Evolutionary conservation across 2,797 vertebrate species (phyloP).

Genomic region (Tauraco hartlaubi): DNA sequence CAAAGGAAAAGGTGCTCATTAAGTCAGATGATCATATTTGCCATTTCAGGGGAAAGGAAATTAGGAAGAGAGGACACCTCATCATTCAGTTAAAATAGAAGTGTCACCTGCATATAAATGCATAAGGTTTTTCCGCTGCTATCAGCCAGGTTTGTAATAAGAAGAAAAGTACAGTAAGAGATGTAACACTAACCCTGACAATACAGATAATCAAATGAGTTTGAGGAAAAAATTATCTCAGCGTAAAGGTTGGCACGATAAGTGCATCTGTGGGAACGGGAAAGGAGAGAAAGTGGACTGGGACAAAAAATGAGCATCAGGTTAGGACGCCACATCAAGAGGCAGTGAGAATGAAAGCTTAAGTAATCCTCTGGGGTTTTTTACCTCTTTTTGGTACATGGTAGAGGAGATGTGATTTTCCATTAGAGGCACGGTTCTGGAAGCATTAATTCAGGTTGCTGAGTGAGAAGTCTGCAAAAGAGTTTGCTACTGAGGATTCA

Average conservation of each 20-base stretch:
- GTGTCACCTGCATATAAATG: conserved; percentile 59
- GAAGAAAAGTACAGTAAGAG: conserved; percentile 15
- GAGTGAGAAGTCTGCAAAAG: neutral
- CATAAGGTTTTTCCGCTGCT: conserved; percentile 20
- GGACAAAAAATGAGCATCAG: neutral
- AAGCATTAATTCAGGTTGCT: fast-evolving
- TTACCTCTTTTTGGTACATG: neutral
- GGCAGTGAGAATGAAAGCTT: neutral
- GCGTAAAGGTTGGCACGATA: neutral
- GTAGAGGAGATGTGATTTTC: neutral
- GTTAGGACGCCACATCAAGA: neutral
- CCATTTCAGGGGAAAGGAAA: conserved; percentile 35
- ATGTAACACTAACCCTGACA: neutral
- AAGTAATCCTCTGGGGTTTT: neutral
- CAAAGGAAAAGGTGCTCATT: conserved; percentile 24
- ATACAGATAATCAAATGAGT: neutral
- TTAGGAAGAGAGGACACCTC: conserved; percentile 29
- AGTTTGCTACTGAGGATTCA: neutral
- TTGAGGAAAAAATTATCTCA: neutral
- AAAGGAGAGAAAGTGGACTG: neutral
- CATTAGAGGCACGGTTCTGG: neutral
- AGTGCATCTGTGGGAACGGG: neutral
- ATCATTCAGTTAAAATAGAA: conserved; percentile 62
- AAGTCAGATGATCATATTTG: conserved; percentile 43
- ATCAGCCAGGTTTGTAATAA: conserved; percentile 30